Conservation (phyloP, 2,797 vertebrate genomes). For the Rousettus madagascariensis region DNA sequence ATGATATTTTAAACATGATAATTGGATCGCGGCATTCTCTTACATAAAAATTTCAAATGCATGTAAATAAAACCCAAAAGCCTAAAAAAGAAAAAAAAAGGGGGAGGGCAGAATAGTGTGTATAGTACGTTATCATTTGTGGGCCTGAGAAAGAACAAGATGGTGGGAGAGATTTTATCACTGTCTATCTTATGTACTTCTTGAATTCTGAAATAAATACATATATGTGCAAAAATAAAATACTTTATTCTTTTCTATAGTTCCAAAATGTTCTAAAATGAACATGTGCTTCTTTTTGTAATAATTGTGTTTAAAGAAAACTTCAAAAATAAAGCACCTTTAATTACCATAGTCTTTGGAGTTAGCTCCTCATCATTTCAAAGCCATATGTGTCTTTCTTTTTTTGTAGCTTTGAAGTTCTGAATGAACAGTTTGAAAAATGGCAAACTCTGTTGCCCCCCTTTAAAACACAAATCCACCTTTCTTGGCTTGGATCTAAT, state of each 20-base stretch:
- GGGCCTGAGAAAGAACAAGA: neutral
- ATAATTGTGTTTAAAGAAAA: neutral
- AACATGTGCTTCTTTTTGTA: neutral
- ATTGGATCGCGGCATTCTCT: neutral
- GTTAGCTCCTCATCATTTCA: neutral
- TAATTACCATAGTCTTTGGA: neutral
- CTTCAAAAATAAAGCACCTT: neutral
- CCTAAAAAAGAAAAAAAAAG: neutral
- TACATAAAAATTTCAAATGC: neutral
- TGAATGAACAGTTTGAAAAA: neutral
- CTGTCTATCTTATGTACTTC: neutral
- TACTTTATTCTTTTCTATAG: neutral
- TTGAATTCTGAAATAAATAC: neutral
- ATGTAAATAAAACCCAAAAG: neutral
- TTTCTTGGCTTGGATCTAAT: neutral
- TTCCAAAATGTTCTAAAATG: neutral
- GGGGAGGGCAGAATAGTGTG: neutral
- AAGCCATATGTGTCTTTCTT: neutral
- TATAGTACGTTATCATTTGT: neutral
- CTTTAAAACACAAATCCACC: neutral
- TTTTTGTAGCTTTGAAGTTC: neutral
- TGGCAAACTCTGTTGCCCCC: neutral
- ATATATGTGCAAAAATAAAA: neutral
- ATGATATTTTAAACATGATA: neutral
- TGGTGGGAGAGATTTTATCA: neutral